Base-by-base conservation (phyloP, 2,113 vertebrate genomes). In the Archilochus colubris region DNA sequence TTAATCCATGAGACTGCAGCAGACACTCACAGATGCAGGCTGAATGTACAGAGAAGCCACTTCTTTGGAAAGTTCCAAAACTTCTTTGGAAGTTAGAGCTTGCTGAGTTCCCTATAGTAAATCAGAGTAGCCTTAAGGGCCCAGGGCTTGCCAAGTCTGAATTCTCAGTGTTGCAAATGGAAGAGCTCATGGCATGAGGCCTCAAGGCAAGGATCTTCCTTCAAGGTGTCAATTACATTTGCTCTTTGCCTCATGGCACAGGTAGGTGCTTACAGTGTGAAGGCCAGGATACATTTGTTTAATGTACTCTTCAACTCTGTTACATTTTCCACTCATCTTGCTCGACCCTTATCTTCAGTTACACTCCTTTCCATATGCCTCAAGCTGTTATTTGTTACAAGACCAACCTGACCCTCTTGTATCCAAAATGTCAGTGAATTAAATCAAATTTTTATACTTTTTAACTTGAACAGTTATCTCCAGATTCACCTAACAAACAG, bases 391-490 rank as follows among this genome's bases (percentile, higher is more conserved):
- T 53, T 91, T 90, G 58, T 78, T 91, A 79, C 58, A 75, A 88
- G 83, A 89, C 90, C 77, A 53, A 86, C 76, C 46, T 89, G 90
- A 94, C 92, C 94, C 84, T 67, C 63, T 92, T 91, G 82, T 95
- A 95, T 90, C 87, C 64, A 86, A 93, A 95, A 90, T 85, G 89
- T 72, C 91, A 73, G 76, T 46, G 93, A 95, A 95, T 91, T 96
- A 92, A 96, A 97, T 95, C 86, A 95, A 85, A 90, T 90, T 96
- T 96, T 95, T 94, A 94, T 94, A 95, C 95, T 96, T 91, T 91
- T 93, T 91, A 86, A 82, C 84, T 75, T 64, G 44, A 95, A 92
- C 84, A 82, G 84, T 95, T 96, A 95, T 95, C 96, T 97, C 80
- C 36, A 3, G 12, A 93, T 93, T 91, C 95, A 96, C 84, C 78